Evolutionary conservation across 2,888 invertebrate genomes (phyloP).

Genomic region (Apamea sordens): DNA sequence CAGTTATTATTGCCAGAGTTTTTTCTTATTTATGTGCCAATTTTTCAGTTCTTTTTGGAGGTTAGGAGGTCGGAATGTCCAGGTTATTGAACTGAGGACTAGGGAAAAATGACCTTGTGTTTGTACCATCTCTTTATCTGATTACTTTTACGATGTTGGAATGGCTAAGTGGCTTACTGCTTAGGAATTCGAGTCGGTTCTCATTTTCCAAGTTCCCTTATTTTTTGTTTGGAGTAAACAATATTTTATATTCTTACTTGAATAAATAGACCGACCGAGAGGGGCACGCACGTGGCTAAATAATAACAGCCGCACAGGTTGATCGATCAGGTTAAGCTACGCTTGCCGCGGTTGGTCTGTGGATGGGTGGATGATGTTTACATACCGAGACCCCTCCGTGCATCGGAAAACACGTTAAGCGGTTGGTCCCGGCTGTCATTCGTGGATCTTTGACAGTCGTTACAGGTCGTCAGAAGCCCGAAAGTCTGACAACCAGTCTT

Average conservation of each 20-base stretch:
- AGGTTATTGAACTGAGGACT: constrained; percentile 38
- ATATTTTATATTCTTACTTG: neutral
- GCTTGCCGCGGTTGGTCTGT: no score
- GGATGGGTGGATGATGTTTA: no score
- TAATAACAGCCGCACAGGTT: no score
- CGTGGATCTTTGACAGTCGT: no score
- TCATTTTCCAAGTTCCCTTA: neutral
- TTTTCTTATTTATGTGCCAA: constrained; percentile 36
- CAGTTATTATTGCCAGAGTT: constrained; percentile 1
- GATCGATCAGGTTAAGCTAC: no score
- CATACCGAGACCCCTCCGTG: no score
- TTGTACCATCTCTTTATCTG: neutral
- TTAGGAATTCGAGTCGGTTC: neutral
- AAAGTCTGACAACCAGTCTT: no score
- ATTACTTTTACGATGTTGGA: neutral
- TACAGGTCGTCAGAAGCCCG: no score
- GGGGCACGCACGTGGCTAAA: no score
- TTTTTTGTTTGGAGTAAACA: neutral
- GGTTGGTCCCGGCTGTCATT: no score
- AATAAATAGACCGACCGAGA: neutral
- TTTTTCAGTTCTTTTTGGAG: constrained; percentile 24
- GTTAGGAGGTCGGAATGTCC: constrained; percentile 23
- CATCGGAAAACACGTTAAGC: no score
- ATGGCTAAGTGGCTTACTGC: neutral
- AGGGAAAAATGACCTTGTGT: constrained; percentile 20